Percentiles rank a stretch among this genome's conserved stretches.
These are phyloP conservation scores for Acinonyx jubatus DNA, from an alignment of 2,113 vertebrate genomes.

Conservation along the genomic window DNA sequence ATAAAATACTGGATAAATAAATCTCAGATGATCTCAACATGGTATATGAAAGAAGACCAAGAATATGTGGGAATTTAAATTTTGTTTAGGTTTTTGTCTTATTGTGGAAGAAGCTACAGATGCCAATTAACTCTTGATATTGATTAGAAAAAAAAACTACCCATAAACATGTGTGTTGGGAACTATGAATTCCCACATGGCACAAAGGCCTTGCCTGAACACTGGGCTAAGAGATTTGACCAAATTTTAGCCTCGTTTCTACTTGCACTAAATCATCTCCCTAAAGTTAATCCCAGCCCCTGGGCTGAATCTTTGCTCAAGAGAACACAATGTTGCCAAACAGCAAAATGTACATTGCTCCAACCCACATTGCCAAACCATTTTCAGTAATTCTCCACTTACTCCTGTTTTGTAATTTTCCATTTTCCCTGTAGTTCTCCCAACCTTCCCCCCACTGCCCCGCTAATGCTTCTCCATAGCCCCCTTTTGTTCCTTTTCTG, in stretches of 20 bases:
- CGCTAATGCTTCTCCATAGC: neutral
- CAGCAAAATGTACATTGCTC: neutral
- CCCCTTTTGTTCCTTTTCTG: neutral
- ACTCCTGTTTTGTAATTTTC: neutral
- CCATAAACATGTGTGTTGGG: neutral
- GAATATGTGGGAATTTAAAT: neutral
- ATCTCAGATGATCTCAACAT: neutral
- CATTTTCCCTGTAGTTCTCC: neutral
- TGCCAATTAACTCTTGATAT: neutral
- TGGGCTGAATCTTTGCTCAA: neutral
- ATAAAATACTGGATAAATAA: neutral
- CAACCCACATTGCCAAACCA: neutral
- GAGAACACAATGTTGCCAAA: neutral
- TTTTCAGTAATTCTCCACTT: neutral
- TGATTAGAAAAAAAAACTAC: neutral
- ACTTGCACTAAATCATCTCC: neutral
- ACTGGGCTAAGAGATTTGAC: neutral
- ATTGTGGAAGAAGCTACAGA: neutral
- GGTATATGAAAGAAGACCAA: neutral
- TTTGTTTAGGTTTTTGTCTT: neutral
- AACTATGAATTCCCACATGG: neutral
- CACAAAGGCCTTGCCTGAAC: neutral
- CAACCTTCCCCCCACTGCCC: neutral
- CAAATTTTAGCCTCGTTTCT: neutral
- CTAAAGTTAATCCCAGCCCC: neutral